Conservation (phyloP, 1,140 invertebrate species). For the Seison nebaliae region DNA sequence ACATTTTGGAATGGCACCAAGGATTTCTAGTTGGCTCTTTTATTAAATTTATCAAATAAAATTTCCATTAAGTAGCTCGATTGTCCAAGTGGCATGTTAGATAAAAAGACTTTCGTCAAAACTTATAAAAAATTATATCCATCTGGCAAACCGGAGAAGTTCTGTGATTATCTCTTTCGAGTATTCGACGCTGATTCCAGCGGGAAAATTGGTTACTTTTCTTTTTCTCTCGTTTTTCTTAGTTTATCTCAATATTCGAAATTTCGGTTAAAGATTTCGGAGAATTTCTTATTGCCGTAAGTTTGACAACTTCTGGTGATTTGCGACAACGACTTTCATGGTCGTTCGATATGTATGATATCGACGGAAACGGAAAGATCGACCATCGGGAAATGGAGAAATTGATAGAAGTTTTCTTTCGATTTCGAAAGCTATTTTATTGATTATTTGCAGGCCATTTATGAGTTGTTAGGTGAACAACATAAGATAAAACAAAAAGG, state of each 20-base stretch:
- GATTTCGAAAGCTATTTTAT: background rate
- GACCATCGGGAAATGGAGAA: constrained; percentile 13
- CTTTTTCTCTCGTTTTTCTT: background rate
- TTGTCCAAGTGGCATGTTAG: constrained; percentile 12
- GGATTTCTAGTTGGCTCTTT: constrained; percentile 10
- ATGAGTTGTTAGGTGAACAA: constrained; percentile 10
- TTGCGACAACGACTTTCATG: background rate
- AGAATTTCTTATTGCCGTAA: background rate
- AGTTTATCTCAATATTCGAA: background rate
- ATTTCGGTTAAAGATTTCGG: background rate
- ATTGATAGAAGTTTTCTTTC: constrained; percentile 1
- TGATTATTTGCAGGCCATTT: background rate
- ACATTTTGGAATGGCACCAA: constrained; percentile 11
- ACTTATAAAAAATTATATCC: constrained; percentile 9
- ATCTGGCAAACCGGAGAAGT: constrained; percentile 2
- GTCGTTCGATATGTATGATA: constrained; percentile 12
- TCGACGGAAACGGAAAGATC: constrained; percentile 8
- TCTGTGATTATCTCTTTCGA: constrained; percentile 2
- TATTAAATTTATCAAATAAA: background rate
- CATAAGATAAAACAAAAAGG: constrained; percentile 6
- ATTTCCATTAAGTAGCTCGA: too few relatives aligned
- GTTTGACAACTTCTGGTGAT: background rate
- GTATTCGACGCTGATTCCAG: constrained; percentile 6
- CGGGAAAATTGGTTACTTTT: constrained; percentile 1
- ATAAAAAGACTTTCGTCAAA: constrained; percentile 11